Evolutionary conservation across 23 tunicate genomes (phyloP), one percentile per base, ranked within the genome.

Genomic region (Trididemnum clinides): DNA sequence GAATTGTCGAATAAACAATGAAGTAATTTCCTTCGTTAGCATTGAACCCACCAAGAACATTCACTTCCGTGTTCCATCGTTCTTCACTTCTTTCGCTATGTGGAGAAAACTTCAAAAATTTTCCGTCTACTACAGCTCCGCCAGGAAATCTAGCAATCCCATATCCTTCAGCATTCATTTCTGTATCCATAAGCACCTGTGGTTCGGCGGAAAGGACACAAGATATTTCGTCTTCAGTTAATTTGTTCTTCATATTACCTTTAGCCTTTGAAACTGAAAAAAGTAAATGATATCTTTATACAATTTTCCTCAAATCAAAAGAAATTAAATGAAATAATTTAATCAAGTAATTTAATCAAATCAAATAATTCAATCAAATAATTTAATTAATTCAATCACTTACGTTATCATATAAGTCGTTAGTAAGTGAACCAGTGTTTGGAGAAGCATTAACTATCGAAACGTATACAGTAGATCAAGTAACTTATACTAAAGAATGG

Each of bases 11-110:
- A 78, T 92, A 92, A 4, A 92, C 87, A 22, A 92, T 88, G 51
- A 92, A 92, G 57, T 92, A 92, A 36, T 83, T 87, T 0, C 97
- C 97, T 78, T 92, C 97, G 71, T 92, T 92, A 1, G 75, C 88
- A 82, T 92, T 92, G 33, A 84, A 87, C 7, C 97, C 97, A 0
- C 89, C 91, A 22, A 92, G 33, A 1, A 92, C 39, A 58, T 91
- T 91, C 29, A 86, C 70, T 27, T 91, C 80, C 0, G 59, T 82
- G 27, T 64, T 64, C 23, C 51, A 36, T 22, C 19, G 27, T 1
- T 31, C 50, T 26, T 33, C 72, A 34, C 63, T 78, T 0, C 28
- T 57, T 33, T 44, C 58, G 5, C 78, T 18, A n/a, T 71, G 63
- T 0, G 88, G 86, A n/a, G 59, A 29, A 6, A 3, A 30, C 1